phyloP scores from a whole-genome alignment of 2,797 vertebrate genomes.

The Micromesistius poutassou region DNA sequence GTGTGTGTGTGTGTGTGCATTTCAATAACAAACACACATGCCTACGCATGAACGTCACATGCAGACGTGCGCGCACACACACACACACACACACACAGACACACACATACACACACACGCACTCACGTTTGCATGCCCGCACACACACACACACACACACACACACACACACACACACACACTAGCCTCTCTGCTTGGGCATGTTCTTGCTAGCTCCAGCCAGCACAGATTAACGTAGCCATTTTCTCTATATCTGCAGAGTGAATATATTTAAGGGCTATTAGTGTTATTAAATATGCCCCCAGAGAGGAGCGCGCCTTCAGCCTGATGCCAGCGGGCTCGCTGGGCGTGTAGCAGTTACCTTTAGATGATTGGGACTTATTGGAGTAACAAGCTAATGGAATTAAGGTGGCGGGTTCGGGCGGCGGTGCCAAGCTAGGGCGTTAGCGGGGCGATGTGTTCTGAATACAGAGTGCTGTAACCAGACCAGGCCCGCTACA shows the following conservation, averaged over 20 bases:
- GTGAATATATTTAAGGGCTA: constrained; percentile 67
- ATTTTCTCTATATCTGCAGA: constrained; percentile 62
- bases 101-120: not conserved
- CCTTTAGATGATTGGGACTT: constrained; percentile 57
- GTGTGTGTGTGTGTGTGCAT: too few relatives aligned
- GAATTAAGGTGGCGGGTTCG: constrained; percentile 77
- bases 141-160: not conserved
- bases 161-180: not conserved
- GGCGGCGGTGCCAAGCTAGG: constrained; percentile 68
- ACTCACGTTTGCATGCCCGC: not conserved
- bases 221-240: constrained; percentile 61
- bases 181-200: constrained; percentile 6
- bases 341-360: constrained; percentile 59
- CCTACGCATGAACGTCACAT: not conserved
- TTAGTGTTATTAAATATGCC: constrained; percentile 70
- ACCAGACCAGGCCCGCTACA: constrained; percentile 69
- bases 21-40: not conserved
- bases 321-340: constrained; percentile 46
- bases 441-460: constrained; percentile 73
- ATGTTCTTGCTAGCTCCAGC: constrained; percentile 41
- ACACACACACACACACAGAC: too few relatives aligned
- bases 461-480: constrained; percentile 73
- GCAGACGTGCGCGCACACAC: not conserved
- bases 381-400: constrained; percentile 77
- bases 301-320: constrained; percentile 47